These are phyloP conservation scores for Cochlearius cochlearius DNA, from an alignment of 2,113 vertebrate species.

Conservation along the genomic window DNA sequence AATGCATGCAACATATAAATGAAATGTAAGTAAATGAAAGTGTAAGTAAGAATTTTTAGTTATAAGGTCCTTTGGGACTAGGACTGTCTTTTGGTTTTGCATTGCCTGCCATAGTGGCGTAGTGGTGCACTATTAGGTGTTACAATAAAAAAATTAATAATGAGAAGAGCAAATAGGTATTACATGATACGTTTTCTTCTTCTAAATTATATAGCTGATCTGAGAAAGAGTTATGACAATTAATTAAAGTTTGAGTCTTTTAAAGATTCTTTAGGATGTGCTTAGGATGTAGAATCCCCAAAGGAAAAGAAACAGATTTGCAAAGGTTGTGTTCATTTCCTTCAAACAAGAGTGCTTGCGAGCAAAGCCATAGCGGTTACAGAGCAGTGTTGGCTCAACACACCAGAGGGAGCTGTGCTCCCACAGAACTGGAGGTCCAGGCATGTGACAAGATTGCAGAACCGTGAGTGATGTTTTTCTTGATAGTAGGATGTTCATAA, in stretches of 20 bases:
- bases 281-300: not conserved
- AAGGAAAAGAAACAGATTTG: not conserved
- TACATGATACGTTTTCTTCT: not conserved
- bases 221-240: not conserved
- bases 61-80: not conserved
- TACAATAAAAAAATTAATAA: not conserved
- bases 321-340: not conserved
- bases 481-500: not conserved
- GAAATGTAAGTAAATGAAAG: not conserved
- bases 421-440: not conserved
- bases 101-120: not conserved
- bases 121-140: not conserved
- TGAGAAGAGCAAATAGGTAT: not conserved
- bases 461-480: not conserved
- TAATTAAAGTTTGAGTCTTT: not conserved
- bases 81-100: not conserved
- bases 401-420: conserved; percentile 56
- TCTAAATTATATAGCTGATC: not conserved
- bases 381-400: not conserved
- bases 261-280: not conserved
- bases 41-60: not conserved
- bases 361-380: not conserved
- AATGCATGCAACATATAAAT: not conserved
- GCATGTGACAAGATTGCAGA: not conserved
- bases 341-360: accelerated